Evolutionary conservation across 2,888 invertebrate genomes (phyloP), one percentile per base, ranked within the genome.

Genomic region (Campopleginae sp.): DNA sequence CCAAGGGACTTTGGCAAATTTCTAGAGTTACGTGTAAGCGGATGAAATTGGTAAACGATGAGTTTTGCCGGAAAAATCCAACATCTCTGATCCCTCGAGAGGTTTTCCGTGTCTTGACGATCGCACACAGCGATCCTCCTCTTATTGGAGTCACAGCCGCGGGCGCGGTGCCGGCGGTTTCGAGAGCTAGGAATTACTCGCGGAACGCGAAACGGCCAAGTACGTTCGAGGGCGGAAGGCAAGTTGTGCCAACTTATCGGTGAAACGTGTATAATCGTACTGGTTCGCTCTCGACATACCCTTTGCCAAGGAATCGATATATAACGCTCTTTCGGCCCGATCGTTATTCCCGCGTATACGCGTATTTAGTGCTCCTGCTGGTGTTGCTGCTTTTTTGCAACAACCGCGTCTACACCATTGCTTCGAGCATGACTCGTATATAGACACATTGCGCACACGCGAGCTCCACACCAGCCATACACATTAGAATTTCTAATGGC

Each of bases 401-500:
- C 82, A 65, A 78, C 66, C 58, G 44, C 81, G 48, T 70, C 74
- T 66, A 54, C 17, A 63, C 42, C 51, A 44, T 42, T 46, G 75
- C 61, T 44, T 42, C 23, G 19, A 58, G 38, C 23, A 72, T 75
- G 33, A 38, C 44, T n/a, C 23, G 17, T 44, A 75, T 61, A 46
- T 23, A 63, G 17, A 44, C 12, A 48, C 4, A 58, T 23, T 58
- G 12, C 51, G 54, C 7, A 66, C 51, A 72, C 63, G 72, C 66
- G 76, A 71, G 70, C 81, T 44, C 44, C 12, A 42, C 54, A 54
- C 76, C 38, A 12, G 71, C 17, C 14, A 46, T 70, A 82, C 71
- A 75, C 83, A 80, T 84, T 84, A 80, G 83, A 84, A 84, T 80
- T 84, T 84, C 83, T 84, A 84, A 84, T 84, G 74, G 75, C 75